Percentiles rank a stretch among this genome's conserved stretches.
Conservation (phyloP, 2,113 vertebrate genomes). For the Corapipo altera region DNA sequence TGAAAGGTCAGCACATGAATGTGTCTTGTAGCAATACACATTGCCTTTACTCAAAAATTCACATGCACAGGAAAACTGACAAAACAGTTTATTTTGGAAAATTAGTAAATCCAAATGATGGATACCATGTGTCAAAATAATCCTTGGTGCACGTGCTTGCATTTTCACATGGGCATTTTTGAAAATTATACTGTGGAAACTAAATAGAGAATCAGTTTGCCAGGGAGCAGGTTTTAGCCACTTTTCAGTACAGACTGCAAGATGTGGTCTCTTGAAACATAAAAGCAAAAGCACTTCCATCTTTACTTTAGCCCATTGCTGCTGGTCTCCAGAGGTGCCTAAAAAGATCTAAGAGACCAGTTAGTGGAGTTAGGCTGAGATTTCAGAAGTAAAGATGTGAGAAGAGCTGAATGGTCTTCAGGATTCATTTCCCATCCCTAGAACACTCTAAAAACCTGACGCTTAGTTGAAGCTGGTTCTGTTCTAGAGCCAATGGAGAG, state of each 20-base stretch:
- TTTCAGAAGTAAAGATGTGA: neutral
- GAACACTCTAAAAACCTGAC: neutral
- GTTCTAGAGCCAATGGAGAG: neutral
- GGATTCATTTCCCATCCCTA: neutral
- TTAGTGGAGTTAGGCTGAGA: neutral
- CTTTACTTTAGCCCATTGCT: neutral
- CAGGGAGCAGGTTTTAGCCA: neutral
- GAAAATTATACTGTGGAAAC: conserved; percentile 19
- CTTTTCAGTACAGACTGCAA: neutral
- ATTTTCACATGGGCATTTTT: conserved; percentile 5
- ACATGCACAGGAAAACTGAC: conserved; percentile 20
- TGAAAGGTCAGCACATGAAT: neutral
- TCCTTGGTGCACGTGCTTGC: conserved; percentile 33
- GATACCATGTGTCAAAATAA: conserved; percentile 68
- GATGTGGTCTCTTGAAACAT: neutral
- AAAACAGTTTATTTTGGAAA: conserved; percentile 65
- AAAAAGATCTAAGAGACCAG: neutral
- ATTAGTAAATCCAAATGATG: conserved; percentile 61
- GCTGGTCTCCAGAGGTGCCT: neutral
- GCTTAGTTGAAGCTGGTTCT: neutral
- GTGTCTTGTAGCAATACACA: conserved; percentile 16
- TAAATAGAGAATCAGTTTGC: neutral
- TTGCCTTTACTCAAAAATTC: conserved; percentile 26
- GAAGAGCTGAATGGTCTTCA: neutral
- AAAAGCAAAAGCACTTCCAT: neutral